Evolutionary conservation across 2,113 vertebrate species (phyloP), one percentile per base, ranked within the genome.

Genomic region (Glareola pratincola): DNA sequence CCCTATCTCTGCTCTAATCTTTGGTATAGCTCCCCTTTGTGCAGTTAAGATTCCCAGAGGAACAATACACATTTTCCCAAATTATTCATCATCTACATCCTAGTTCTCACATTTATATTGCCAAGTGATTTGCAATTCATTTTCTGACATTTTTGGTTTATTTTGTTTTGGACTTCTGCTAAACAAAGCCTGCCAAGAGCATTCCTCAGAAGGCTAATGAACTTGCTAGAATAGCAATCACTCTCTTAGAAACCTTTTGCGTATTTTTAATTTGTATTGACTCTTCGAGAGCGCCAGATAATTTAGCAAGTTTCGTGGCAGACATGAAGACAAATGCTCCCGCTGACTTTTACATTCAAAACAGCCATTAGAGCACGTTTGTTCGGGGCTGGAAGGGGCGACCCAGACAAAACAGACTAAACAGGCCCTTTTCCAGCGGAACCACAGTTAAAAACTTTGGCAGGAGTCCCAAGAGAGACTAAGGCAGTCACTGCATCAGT

Each of bases 91-190:
- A 94, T 56, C 73, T 79, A 68, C 43, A 54, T 75, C 88, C 43
- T 69, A 69, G 82, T 93, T 86, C 72, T 60, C 72, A 76, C 92
- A 83, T 89, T 96, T 91, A 36, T 89, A 88, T 90, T 86, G 85
- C 76, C 95, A 78, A 97, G 92, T 92, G 64, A 96, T 96, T 97
- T 96, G 77, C 84, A 96, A 77, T 97, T 90, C 91, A 94, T 97
- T 91, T 90, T 88, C 95, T 95, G 87, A 96, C 84, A 84, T 93
- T 97, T 97, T 96, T 90, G 63, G 94, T 97, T 97, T 95, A 94
- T 92, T 96, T 96, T 97, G 39, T 86, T 91, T 90, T 94, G 57
- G 91, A 90, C 51, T 90, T 91, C 73, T 85, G 88, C 81, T 97
- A 57, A 88, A 96, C 93, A 78, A 91, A 94, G 74, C 76, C 72